Percentiles rank a stretch among this genome's conserved stretches.
Evolutionary conservation across 2,113 vertebrate species (phyloP).

Genomic region (Carassius gibelio): DNA sequence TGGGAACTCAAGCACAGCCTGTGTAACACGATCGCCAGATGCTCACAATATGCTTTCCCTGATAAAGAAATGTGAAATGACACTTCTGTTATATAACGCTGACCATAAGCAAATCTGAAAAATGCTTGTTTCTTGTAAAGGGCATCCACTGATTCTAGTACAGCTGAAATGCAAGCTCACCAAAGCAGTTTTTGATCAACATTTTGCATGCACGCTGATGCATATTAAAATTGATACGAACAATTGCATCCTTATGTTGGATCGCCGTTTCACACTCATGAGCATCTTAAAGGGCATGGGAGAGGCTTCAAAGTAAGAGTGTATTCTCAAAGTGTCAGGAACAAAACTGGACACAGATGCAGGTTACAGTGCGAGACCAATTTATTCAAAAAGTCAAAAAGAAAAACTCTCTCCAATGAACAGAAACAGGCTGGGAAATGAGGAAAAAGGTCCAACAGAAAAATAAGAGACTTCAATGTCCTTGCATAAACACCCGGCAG

Average conservation of each 20-base stretch:
- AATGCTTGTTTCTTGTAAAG: background rate
- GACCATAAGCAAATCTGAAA: background rate
- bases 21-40: slow-evolving; percentile 2
- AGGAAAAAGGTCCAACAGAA: no score
- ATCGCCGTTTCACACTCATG: background rate
- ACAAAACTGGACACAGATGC: no score
- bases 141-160: background rate
- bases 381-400: no score
- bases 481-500: no score
- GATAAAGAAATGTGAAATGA: slow-evolving; percentile 33
- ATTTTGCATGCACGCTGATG: background rate
- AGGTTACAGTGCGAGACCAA: no score
- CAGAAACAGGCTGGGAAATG: no score
- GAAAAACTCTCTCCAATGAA: no score
- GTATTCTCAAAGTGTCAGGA: background rate
- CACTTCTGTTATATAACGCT: background rate
- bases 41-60: slow-evolving; percentile 41
- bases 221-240: background rate
- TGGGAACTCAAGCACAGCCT: slow-evolving; percentile 37
- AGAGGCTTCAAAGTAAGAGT: background rate
- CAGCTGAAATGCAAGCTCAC: background rate
- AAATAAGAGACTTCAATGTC: no score
- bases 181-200: background rate
- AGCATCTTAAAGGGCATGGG: background rate
- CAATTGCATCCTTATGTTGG: background rate